phyloP scores from a whole-genome alignment of 2,113 vertebrate species.

The Aegotheles bennettii region DNA sequence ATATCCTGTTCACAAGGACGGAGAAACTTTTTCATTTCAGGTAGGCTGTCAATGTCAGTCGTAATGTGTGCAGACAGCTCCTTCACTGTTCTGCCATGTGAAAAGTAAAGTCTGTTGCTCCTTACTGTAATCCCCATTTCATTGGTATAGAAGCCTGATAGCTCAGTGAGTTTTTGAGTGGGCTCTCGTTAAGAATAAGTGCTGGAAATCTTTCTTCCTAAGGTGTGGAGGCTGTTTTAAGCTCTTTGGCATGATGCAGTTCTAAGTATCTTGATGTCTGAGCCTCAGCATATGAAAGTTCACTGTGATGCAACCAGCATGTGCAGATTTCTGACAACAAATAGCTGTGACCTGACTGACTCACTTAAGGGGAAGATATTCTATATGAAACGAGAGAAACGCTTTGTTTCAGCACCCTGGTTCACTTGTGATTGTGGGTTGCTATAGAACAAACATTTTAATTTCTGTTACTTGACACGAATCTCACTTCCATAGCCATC shows the following conservation, averaged over 20 bases:
- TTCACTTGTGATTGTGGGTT: background rate
- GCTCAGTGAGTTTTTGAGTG: background rate
- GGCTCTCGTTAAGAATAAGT: background rate
- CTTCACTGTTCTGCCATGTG: background rate
- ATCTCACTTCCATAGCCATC: background rate
- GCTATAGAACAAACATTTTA: background rate
- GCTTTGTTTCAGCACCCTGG: background rate
- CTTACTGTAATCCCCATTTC: background rate
- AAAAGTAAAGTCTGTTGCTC: background rate
- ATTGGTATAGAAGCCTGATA: background rate
- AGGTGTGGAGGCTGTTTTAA: background rate
- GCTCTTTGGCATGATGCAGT: background rate
- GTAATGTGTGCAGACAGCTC: background rate
- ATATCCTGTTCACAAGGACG: conserved; percentile 60
- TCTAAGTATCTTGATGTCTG: background rate
- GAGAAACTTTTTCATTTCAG: conserved; percentile 71
- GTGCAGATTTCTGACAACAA: background rate
- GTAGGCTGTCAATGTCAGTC: conserved; percentile 37
- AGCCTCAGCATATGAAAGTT: background rate
- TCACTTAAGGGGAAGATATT: background rate
- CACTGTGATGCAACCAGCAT: background rate
- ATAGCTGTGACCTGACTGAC: background rate
- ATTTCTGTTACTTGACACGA: background rate
- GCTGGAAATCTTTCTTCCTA: background rate
- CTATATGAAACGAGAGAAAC: background rate